Evolutionary conservation across 1,140 invertebrate species (phyloP).

Genomic region (Riptortus pedestris): DNA sequence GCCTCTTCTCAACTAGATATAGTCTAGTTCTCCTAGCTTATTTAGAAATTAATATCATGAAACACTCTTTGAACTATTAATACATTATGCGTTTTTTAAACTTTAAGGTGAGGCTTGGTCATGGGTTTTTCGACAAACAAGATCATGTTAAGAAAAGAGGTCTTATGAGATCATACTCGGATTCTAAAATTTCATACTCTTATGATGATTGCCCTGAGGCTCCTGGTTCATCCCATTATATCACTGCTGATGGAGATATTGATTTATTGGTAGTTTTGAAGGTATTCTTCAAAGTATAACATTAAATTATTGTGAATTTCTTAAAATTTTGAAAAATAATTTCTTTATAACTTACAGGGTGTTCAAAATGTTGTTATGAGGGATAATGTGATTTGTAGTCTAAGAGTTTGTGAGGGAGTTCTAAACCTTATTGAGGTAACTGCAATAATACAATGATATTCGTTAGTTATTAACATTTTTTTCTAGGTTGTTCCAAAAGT

Average conservation of each 20-base stretch:
- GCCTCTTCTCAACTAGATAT: constrained; percentile 8
- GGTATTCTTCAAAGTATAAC: too few species aligned
- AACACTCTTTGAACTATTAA: not conserved
- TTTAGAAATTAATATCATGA: not conserved
- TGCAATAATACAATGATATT: not conserved
- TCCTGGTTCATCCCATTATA: constrained; percentile 80
- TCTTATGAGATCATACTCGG: constrained; percentile 79
- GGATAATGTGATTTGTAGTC: constrained; percentile 61
- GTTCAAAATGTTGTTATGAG: constrained; percentile 74
- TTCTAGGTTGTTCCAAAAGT: too few species aligned
- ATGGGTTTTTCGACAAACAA: not conserved
- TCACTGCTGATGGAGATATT: constrained; percentile 88
- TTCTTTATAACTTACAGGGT: too few species aligned
- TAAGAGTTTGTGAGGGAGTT: constrained; percentile 80
- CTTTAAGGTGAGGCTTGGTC: not conserved
- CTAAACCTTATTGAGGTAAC: constrained; percentile 68
- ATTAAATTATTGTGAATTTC: too few species aligned
- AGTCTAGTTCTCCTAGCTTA: constrained; percentile 4
- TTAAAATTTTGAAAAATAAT: too few species aligned
- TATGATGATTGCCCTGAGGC: constrained; percentile 71
- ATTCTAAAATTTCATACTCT: constrained; percentile 84
- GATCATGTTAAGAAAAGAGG: constrained; percentile 43
- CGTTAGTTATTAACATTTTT: too few species aligned
- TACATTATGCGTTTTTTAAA: not conserved
- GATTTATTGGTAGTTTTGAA: constrained; percentile 83